Evolutionary conservation across 1,140 invertebrate species (phyloP), one percentile per base, ranked within the genome.

Genomic region (Drosophila albomicans): DNA sequence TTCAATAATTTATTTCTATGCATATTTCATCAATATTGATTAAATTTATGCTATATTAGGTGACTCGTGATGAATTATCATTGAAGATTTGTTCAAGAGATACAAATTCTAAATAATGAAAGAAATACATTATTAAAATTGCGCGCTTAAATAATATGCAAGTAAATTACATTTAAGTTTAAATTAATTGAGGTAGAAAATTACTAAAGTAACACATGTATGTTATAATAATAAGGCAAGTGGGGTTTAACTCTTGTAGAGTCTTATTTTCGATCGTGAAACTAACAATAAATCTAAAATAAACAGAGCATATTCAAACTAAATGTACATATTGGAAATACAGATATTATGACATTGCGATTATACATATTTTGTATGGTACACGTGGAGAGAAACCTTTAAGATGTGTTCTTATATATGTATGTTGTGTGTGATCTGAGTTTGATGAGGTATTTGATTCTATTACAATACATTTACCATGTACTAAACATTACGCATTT

Each of bases 181-280:
- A 88, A 88, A 88, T 88, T 78, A 88, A 78, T 73, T 88, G 84
- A 88, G 84, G 84, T 88, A 88, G 84, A 88, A 79, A 84, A 88
- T 89, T 89, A 87, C 85, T 87, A 87, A 89, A 88, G 71, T 89
- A 89, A 88, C 85, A 89, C 85, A 88, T 79, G 63, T 78, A 79
- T 82, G 75, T 86, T 78, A 15, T 62, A 32, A 78, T 88, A 88
- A 78, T 88, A 88, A 87, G 84, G 84, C 84, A 87, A 88, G 84
- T 87, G 74, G 64, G 59, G 78, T 72, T 64, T 45, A 66, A 89
- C 85, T 89, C 85, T 88, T 88, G 68, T 73, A 88, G 85, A 88
- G 85, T 89, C 70, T 77, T 73, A 73, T 79, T 75, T 73, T 57
- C 67, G 16, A 56, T 54, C 68, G 77, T 82, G 68, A 71, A 88